These are phyloP conservation scores for Carettochelys insculpta DNA, from an alignment of 2,113 vertebrate species.

Conservation along the genomic window DNA sequence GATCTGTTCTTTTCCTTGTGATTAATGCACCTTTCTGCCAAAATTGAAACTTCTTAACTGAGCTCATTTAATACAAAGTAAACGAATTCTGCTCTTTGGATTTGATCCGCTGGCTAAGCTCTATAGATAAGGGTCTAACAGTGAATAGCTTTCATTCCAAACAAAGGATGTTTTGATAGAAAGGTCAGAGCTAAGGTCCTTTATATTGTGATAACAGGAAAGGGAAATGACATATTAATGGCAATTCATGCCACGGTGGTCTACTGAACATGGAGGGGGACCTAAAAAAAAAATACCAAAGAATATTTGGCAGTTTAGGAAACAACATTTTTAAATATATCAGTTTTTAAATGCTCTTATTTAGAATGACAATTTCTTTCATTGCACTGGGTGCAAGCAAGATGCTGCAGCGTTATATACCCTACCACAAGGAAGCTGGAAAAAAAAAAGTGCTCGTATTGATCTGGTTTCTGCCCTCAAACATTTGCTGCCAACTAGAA, in stretches of 20 bases:
- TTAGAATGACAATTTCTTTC: constrained; percentile 58
- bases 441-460: constrained; percentile 6
- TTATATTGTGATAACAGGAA: constrained; percentile 88
- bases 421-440: constrained; percentile 3
- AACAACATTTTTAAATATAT: constrained; percentile 29
- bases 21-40: constrained; percentile 89
- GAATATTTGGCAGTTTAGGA: constrained; percentile 7
- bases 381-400: constrained; percentile 11
- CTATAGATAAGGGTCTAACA: constrained; percentile 83
- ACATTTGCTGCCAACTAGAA: constrained; percentile 24
- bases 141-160: constrained; percentile 83
- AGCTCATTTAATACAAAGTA: constrained; percentile 88
- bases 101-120: constrained; percentile 82
- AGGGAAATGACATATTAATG: constrained; percentile 88
- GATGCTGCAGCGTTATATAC: constrained; percentile 22
- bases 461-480: constrained; percentile 14
- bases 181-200: constrained; percentile 82
- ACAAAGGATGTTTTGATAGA: constrained; percentile 92
- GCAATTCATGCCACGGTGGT: constrained; percentile 79
- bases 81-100: constrained; percentile 84
- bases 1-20: constrained; percentile 84
- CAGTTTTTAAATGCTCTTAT: constrained; percentile 51
- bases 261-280: constrained; percentile 66
- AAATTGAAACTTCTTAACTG: constrained; percentile 85
- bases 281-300: background rate